Evolutionary conservation across 2,797 vertebrate genomes (phyloP).

Genomic region (Pantherophis vulpinus): DNA sequence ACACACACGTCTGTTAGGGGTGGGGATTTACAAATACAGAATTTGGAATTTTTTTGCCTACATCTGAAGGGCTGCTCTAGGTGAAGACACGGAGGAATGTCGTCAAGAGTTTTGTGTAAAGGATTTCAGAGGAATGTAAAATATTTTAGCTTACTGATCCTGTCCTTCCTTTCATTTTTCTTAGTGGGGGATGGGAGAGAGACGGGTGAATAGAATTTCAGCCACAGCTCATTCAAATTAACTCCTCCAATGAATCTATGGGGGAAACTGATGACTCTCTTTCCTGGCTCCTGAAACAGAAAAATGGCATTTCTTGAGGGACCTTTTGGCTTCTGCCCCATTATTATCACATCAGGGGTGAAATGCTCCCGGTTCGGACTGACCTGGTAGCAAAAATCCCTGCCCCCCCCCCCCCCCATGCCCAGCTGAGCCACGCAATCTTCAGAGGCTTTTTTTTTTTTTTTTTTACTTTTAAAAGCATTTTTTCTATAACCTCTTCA

Average conservation of each 20-base stretch:
- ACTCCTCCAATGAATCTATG: not conserved
- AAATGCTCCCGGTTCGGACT: too few relatives aligned
- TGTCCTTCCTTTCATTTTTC: constrained; percentile 32
- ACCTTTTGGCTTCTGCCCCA: not conserved
- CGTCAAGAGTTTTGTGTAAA: constrained; percentile 30
- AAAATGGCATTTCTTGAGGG: not conserved
- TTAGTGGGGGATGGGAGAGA: not conserved
- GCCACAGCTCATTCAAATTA: not conserved
- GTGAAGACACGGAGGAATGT: constrained; percentile 30
- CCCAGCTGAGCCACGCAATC: too few relatives aligned
- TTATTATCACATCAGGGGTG: not conserved
- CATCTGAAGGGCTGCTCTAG: constrained; percentile 27
- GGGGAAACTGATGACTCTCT: not conserved
- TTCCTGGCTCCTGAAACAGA: not conserved
- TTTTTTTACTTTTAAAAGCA: too few relatives aligned
- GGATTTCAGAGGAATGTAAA: constrained; percentile 41
- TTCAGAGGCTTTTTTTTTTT: too few relatives aligned
- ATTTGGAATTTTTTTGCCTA: not conserved
- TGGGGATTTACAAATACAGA: not conserved
- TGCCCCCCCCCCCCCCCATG: too few relatives aligned
- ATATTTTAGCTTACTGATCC: constrained; percentile 29
- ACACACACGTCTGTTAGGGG: constrained; percentile 34
- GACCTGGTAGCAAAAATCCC: too few relatives aligned
- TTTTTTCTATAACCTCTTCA: too few relatives aligned
- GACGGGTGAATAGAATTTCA: not conserved